Conservation (phyloP, 2,113 vertebrate species). For the Labrus mixtus region DNA sequence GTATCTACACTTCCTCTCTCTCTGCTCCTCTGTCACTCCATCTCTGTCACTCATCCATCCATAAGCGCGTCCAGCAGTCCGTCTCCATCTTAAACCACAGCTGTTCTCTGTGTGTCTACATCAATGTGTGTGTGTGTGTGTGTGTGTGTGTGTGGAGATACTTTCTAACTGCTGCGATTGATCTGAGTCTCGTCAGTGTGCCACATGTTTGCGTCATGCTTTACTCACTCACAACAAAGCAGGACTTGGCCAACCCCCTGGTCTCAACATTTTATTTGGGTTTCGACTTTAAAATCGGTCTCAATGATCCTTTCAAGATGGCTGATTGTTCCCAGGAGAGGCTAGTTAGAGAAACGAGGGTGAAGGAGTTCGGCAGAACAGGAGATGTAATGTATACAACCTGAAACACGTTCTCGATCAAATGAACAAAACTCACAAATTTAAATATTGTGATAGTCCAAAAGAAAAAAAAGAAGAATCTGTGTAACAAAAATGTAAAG, state of each 20-base stretch:
- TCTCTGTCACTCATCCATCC: conserved; percentile 48
- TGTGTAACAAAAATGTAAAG: background rate
- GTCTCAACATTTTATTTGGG: conserved; percentile 46
- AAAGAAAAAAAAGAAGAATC: background rate
- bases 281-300: background rate
- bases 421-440: too few relatives aligned
- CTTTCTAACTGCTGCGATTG: conserved; percentile 43
- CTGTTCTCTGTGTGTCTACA: conserved; percentile 56
- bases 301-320: background rate
- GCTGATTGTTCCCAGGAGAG: background rate
- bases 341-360: background rate
- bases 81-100: conserved; percentile 64
- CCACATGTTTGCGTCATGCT: conserved; percentile 75
- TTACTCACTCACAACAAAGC: conserved; percentile 68
- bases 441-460: background rate
- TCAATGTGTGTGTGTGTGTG: conserved; percentile 14
- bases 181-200: conserved; percentile 56
- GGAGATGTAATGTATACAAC: too few relatives aligned
- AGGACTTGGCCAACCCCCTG: conserved; percentile 73
- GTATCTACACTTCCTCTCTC: conserved; percentile 81
- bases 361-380: conserved; percentile 16
- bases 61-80: conserved; percentile 33
- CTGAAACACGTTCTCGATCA: background rate
- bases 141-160: conserved; percentile 9
- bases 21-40: conserved; percentile 56